Conservation (phyloP, 1,140 invertebrate species). For the Lasioglossum baleicum region DNA sequence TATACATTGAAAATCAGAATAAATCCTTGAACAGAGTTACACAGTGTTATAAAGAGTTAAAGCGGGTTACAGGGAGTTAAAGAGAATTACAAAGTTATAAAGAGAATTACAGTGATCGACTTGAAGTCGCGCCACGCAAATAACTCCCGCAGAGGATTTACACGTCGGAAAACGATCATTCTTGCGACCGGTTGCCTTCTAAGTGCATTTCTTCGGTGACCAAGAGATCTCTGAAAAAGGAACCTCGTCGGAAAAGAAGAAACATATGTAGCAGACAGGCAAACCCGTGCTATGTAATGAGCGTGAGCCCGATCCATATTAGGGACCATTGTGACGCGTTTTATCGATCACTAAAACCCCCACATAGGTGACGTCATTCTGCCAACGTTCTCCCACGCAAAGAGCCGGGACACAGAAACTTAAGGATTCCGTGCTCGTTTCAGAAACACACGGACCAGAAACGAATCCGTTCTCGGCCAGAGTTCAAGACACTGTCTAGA, state of each 20-base stretch:
- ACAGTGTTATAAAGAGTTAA: too few species aligned
- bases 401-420: conserved; percentile 11
- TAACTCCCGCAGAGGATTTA: background rate
- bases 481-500: conserved; percentile 42
- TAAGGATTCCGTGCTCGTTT: conserved; percentile 38
- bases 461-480: conserved; percentile 23
- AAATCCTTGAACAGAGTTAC: too few species aligned
- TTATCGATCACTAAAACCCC: conserved; percentile 62
- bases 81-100: too few species aligned
- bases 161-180: background rate
- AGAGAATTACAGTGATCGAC: too few species aligned
- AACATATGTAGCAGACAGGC: background rate
- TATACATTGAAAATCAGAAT: too few species aligned
- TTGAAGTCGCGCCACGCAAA: too few species aligned
- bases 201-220: background rate
- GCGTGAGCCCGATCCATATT: conserved; percentile 55
- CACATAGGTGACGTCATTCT: conserved; percentile 63
- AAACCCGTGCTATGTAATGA: background rate
- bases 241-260: background rate
- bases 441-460: conserved; percentile 20
- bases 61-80: too few species aligned
- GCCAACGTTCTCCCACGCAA: conserved; percentile 61
- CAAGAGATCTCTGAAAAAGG: background rate
- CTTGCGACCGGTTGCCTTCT: background rate
- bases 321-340: conserved; percentile 62